Evolutionary conservation across 1,140 invertebrate genomes (phyloP).

Genomic region (Dolichoris vasculosae): DNA sequence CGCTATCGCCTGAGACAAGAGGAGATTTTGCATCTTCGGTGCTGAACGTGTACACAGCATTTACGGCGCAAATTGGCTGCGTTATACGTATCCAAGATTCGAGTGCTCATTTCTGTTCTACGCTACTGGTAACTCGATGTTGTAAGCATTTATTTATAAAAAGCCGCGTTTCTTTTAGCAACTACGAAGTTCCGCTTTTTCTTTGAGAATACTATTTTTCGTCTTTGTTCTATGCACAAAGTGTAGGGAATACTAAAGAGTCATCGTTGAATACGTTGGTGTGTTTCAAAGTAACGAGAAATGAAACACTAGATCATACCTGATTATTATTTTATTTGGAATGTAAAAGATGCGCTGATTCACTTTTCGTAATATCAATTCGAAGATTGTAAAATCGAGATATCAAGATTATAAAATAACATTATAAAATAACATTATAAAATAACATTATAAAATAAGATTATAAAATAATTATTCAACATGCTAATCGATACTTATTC

Average conservation of each 20-base stretch:
- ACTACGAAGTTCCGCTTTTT: not conserved
- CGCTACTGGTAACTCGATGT: not conserved
- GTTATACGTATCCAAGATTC: not conserved
- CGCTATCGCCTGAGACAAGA: not conserved
- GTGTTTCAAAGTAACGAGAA: not conserved
- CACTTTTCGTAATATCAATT: no score
- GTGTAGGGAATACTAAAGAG: not conserved
- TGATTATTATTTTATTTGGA: not conserved
- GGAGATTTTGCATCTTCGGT: not conserved
- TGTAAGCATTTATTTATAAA: slow-evolving; percentile 2
- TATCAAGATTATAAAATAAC: no score
- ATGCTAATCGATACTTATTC: no score
- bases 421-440: no score
- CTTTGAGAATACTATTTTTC: not conserved
- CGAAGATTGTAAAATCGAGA: no score
- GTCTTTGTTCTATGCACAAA: not conserved
- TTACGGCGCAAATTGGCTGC: not conserved
- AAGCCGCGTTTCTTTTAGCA: not conserved
- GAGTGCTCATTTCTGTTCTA: not conserved
- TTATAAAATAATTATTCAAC: no score
- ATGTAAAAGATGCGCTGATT: not conserved
- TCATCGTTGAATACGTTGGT: not conserved
- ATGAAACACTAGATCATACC: not conserved
- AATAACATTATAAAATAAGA: no score
- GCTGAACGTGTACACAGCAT: not conserved